phyloP scores from a whole-genome alignment of 2,888 invertebrate genomes.

The Acleris laterana region DNA sequence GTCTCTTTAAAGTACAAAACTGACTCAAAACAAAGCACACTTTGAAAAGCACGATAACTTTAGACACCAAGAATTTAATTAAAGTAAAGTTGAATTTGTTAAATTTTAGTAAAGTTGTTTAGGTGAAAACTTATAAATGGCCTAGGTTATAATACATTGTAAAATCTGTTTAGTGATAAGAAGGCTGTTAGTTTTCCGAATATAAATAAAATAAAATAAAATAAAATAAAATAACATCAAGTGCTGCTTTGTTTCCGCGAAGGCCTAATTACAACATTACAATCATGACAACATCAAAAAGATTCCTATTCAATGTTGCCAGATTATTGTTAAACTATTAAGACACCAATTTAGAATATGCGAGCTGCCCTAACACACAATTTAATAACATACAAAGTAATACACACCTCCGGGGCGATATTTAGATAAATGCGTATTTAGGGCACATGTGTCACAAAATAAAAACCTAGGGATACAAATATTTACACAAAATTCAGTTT shows the following conservation, averaged over 20 bases:
- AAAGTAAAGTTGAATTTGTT: no score
- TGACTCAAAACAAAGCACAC: conserved; percentile 5
- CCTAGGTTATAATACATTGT: no score
- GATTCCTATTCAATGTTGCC: not conserved
- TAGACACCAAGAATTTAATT: conserved; percentile 15
- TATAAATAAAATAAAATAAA: no score
- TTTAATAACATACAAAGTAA: conserved; percentile 21
- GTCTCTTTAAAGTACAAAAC: not conserved
- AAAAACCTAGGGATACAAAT: conserved; percentile 17
- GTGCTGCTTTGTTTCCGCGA: not conserved
- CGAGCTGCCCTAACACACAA: conserved; percentile 28
- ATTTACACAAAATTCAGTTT: conserved; percentile 10
- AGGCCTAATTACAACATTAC: not conserved
- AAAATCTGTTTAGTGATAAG: no score
- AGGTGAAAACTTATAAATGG: no score
- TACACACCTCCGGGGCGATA: conserved; percentile 10
- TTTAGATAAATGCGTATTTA: not conserved
- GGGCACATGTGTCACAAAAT: conserved; percentile 26
- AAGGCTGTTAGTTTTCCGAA: no score
- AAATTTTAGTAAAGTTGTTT: no score
- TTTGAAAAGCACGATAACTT: conserved; percentile 23
- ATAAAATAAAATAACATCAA: conserved; percentile 24
- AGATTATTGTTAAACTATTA: conserved; percentile 9
- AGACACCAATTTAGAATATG: conserved; percentile 31
- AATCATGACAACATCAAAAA: not conserved